Base-by-base conservation (phyloP, 2,888 invertebrate genomes). In the Limulus polyphemus region DNA sequence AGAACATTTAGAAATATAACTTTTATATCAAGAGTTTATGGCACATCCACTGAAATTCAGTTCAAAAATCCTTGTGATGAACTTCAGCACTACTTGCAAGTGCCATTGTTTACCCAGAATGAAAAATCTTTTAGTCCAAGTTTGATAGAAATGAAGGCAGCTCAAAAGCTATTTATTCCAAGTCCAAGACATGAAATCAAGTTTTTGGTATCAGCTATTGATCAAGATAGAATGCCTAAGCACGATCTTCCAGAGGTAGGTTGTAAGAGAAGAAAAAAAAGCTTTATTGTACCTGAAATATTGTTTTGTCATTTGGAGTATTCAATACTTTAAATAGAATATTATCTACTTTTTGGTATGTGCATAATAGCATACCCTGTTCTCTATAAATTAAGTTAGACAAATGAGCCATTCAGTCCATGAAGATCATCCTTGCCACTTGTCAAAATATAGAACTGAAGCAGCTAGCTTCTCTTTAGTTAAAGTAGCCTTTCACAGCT, bases 101-200 rank as follows among this genome's bases (percentile, higher is more conserved):
- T 65, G 13, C 70, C 70, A n/a, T 59, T 70, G 56, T 62, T 68
- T 17, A 59, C 56, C 48, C 59, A 64, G 32, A 59, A 63, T 62
- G 69, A 70, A 17, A 50, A 49, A 52, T 58, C 60, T 13, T 70
- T 70, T 56, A 61, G 54, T 32, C 70, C 69, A 52, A 60, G 56
- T 4, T 51, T 62, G n/a, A 59, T 64, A 54, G 65, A 69, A 52
- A 62, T 69, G 58, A 63, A 62, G 55, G 54, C 46, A 56, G 68
- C 68, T 50, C 59, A 65, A 47, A 64, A 67, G 11, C 51, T 68
- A 12, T 70, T 70, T 50, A 55, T 62, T 56, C 63, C 67, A 14
- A 57, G 49, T 52, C 17, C 49, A 2, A 50, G 46, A 14, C 64
- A 64, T 61, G 55, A 61, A 59, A 64, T 64, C 12, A 61, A 61